phyloP scores from a whole-genome alignment of 2,888 invertebrate genomes.

The Trachelus tabidus region DNA sequence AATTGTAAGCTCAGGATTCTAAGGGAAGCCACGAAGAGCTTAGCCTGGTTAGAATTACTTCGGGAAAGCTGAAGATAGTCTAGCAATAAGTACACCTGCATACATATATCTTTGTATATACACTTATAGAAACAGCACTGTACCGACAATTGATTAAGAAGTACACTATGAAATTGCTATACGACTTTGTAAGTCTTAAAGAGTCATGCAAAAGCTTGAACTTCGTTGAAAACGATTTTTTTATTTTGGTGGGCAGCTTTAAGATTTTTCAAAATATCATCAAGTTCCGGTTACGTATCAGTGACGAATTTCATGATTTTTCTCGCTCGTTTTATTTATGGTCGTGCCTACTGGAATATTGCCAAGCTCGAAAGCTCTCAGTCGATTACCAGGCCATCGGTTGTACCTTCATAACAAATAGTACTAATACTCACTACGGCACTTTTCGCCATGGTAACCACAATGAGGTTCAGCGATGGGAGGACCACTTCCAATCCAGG shows the following conservation, averaged over 20 bases:
- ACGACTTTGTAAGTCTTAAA: background rate
- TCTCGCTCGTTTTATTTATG: background rate
- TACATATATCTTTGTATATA: background rate
- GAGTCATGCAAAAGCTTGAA: background rate
- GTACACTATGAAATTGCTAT: no score
- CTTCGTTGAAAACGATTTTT: background rate
- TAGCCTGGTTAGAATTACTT: background rate
- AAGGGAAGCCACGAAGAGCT: background rate
- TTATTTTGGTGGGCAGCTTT: background rate
- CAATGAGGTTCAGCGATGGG: conserved; percentile 89
- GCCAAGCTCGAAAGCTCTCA: background rate
- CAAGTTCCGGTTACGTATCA: background rate
- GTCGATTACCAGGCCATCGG: background rate
- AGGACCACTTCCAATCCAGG: conserved; percentile 81
- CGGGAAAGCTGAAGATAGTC: background rate
- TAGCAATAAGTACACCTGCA: background rate
- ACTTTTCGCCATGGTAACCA: conserved; percentile 91
- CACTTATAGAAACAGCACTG: background rate
- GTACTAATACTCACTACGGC: conserved; percentile 79
- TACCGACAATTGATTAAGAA: background rate
- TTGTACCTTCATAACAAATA: background rate
- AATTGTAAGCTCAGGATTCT: background rate
- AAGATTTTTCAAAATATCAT: background rate
- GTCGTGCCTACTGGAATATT: background rate
- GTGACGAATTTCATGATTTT: background rate